Conservation (phyloP, 2,113 vertebrate genomes). For the Menidia beryllina region DNA sequence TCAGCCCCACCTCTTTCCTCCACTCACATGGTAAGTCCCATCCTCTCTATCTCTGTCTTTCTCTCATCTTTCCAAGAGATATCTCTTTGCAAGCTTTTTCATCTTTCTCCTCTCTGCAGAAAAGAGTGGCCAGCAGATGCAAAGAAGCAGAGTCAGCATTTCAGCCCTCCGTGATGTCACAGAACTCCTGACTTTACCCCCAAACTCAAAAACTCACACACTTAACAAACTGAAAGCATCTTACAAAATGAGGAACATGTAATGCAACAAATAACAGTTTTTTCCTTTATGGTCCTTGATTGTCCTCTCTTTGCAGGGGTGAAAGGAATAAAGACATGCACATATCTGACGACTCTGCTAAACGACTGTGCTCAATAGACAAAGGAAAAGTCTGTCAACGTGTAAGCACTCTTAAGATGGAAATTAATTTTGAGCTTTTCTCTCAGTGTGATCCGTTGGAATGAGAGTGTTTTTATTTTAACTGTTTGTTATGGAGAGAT, state of each 20-base stretch:
- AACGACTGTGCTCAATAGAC: conserved; percentile 42
- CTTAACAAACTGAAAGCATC: neutral
- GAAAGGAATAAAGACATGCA: conserved; percentile 33
- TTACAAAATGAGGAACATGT: conserved; percentile 11
- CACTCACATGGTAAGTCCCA: conserved; percentile 40
- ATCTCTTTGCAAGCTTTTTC: conserved; percentile 66
- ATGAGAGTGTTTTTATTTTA: conserved; percentile 36
- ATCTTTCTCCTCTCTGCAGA: conserved; percentile 72
- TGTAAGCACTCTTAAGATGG: conserved; percentile 36
- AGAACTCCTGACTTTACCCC: conserved; percentile 27
- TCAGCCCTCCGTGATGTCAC: conserved; percentile 72
- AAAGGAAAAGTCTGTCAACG: conserved; percentile 17
- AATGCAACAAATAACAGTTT: conserved; percentile 25
- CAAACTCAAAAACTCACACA: conserved; percentile 15
- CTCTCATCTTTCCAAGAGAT: conserved; percentile 69
- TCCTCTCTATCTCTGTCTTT: conserved; percentile 45
- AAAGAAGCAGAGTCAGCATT: conserved; percentile 79
- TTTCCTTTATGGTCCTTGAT: neutral
- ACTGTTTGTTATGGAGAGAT: conserved; percentile 12
- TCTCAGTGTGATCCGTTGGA: conserved; percentile 28
- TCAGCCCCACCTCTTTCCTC: conserved; percentile 16
- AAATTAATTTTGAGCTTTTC: conserved; percentile 48
- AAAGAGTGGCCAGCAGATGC: conserved; percentile 69
- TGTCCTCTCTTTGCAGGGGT: conserved; percentile 11
- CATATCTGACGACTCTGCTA: conserved; percentile 38